Evolutionary conservation across 2,888 invertebrate species (phyloP), one percentile per base, ranked within the genome.

Genomic region (Aspidapion aeneum): DNA sequence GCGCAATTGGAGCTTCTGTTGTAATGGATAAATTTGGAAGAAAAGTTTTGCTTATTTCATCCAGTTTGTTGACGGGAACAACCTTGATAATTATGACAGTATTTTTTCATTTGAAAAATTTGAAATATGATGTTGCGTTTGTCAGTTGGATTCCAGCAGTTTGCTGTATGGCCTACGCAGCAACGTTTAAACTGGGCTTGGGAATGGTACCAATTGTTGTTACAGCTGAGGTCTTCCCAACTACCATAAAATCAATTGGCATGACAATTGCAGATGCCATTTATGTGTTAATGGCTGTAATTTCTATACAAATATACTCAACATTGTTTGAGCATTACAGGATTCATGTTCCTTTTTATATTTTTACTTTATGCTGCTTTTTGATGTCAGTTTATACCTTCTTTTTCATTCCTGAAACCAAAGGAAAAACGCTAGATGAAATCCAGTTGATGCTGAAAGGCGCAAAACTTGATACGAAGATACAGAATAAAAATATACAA

Each of bases 181-280:
- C 74, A 7, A 73, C 74, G 12, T 79, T 77, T 55, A 78, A 78
- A 67, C 67, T 75, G 7, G 80, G 80, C 7, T 66, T 80, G 18
- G 80, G 80, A 1, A 73, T 78, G 59, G 77, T 80, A 1, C 79
- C 80, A 0, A 78, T 79, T 54, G 77, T 79, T 16, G 72, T 79
- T 61, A 79, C 78, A 7, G 78, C 78, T 0, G 80, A 80, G 69
- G 64, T 80, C 12, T 80, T 80, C 63, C 78, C 80, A 1, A 75
- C 79, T 1, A 76, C 76, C 52, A 74, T 80, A 18, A 80, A 80
- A 72, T 79, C 79, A 1, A 73, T 78, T 64, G 79, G 78, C 1
- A 78, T 79, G 78, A 78, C 79, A 0, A 57, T 77, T 35, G 73
- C 78, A 1, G 79, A 79, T 63, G 73, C 74, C 1, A 74, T 75